Evolutionary conservation across 2,888 invertebrate genomes (phyloP).

Genomic region (Stomorhina lunata): DNA sequence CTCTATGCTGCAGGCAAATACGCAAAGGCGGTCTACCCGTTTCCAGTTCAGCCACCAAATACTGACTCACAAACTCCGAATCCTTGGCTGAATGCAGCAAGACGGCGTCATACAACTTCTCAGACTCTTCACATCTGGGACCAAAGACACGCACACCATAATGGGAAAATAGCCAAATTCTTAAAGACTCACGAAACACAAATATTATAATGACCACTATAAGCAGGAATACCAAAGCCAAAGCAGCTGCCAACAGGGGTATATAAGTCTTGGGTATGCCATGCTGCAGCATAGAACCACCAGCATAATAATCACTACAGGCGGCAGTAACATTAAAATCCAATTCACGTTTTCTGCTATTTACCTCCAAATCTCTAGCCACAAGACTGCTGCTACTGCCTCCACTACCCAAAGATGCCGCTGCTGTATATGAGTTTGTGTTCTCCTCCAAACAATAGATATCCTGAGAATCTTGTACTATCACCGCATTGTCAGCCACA

Average conservation of each 20-base stretch:
- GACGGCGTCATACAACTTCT: slow-evolving; percentile 94
- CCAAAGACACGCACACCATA: slow-evolving; percentile 91
- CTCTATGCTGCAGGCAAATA: slow-evolving; percentile 93
- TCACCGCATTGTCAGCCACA: slow-evolving; percentile 90
- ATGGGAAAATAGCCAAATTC: slow-evolving; percentile 92
- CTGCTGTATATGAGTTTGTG: slow-evolving; percentile 18
- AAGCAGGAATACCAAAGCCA: slow-evolving; percentile 88
- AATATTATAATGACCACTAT: slow-evolving; percentile 89
- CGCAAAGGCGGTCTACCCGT: slow-evolving; percentile 87
- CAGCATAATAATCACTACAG: slow-evolving; percentile 92
- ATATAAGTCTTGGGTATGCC: slow-evolving; percentile 90
- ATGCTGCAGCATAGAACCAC: slow-evolving; percentile 87
- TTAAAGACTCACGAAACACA: slow-evolving; percentile 90
- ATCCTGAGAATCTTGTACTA: slow-evolving; percentile 89
- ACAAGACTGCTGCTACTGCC: slow-evolving; percentile 63
- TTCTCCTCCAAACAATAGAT: slow-evolving; percentile 87
- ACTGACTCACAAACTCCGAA: slow-evolving; percentile 92
- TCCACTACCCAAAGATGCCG: slow-evolving; percentile 12
- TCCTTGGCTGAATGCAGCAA: slow-evolving; percentile 96
- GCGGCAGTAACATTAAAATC: slow-evolving; percentile 89
- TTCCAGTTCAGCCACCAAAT: slow-evolving; percentile 91
- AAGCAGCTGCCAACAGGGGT: slow-evolving; percentile 89
- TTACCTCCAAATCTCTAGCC: not conserved
- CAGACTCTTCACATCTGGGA: slow-evolving; percentile 88
- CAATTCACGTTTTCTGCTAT: slow-evolving; percentile 85